Conservation (phyloP, 2,888 invertebrate genomes). For the Byasa hedistus region DNA sequence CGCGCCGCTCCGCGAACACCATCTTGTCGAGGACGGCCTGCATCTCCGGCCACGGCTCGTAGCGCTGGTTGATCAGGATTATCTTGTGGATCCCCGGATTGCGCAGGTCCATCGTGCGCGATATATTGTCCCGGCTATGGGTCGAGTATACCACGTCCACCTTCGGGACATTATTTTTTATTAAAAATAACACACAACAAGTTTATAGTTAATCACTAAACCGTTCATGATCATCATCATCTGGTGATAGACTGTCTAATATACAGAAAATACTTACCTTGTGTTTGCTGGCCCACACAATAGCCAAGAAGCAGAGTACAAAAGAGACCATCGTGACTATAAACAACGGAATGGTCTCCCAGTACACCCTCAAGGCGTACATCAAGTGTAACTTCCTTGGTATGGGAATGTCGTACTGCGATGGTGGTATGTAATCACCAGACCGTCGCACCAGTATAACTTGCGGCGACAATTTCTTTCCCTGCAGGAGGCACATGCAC, state of each 20-base stretch:
- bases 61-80: slow-evolving; percentile 58
- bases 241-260: too few species aligned
- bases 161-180: slow-evolving; percentile 38
- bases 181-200: too few species aligned
- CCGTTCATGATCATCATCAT: too few species aligned
- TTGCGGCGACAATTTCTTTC: slow-evolving; percentile 29
- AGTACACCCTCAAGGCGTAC: slow-evolving; percentile 49
- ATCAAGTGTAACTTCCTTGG: slow-evolving; percentile 46
- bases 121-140: slow-evolving; percentile 50
- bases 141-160: slow-evolving; percentile 58
- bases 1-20: slow-evolving; percentile 47
- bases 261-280: slow-evolving; percentile 47
- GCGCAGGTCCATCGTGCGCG: slow-evolving; percentile 66
- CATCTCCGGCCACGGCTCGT: slow-evolving; percentile 68
- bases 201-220: too few species aligned
- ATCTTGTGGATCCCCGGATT: slow-evolving; percentile 60
- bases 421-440: slow-evolving; percentile 47
- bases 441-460: slow-evolving; percentile 18
- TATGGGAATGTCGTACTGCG: slow-evolving; percentile 58
- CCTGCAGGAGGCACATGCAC: slow-evolving; percentile 19
- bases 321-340: slow-evolving; percentile 42
- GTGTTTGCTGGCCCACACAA: slow-evolving; percentile 49
- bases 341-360: slow-evolving; percentile 64
- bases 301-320: slow-evolving; percentile 36
- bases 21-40: slow-evolving; percentile 65